Base-by-base conservation (phyloP, 2,113 vertebrate species). In the Amphiprion ocellaris region DNA sequence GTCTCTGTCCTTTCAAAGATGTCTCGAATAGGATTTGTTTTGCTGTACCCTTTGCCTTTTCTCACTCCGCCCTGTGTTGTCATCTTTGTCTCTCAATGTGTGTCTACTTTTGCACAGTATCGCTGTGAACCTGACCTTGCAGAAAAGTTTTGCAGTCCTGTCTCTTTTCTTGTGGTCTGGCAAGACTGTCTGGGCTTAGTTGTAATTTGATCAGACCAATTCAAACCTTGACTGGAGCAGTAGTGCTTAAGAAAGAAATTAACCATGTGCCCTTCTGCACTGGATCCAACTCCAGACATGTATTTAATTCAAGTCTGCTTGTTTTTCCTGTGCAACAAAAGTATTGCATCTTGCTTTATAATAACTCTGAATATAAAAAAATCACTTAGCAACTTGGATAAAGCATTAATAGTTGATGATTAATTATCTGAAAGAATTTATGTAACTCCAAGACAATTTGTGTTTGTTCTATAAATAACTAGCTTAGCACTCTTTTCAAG, bases 101-200 rank as follows among this genome's bases (percentile, higher is more conserved):
- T 74, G 58, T 79, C 66, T 17, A 7, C 62, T 49, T 76, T 74
- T 77, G 62, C 80, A 60, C 65, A 30, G 63, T 58, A 37, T 74
- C 55, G 47, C 54, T 54, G 44, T 62, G 47, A 86, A 61, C 12
- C 46, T 84, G 82, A 92, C 92, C 92, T 91, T 87, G 68, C 4
- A 69, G 77, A 61, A 81, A 89, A 30, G 58, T 89, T 85, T 86
- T 67, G 52, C 63, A 41, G 50, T 47, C 49, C 53, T 77, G 17
- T 73, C 37, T 69, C 39, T 79, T 75, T 82, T 69, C 44, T 30
- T 44, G 23, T 23, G 10, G 47, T 77, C 21, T 59, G 64, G 46
- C 15, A 75, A 54, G 44, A 47, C 30, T 71, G 33, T 63, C 65
- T 73, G 46, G 47, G 44, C 66, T 77, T 55, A 59, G 69, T 46